Evolutionary conservation across 2,888 invertebrate genomes (phyloP), one percentile per base, ranked within the genome.

Genomic region (Dryobotodes eremita): DNA sequence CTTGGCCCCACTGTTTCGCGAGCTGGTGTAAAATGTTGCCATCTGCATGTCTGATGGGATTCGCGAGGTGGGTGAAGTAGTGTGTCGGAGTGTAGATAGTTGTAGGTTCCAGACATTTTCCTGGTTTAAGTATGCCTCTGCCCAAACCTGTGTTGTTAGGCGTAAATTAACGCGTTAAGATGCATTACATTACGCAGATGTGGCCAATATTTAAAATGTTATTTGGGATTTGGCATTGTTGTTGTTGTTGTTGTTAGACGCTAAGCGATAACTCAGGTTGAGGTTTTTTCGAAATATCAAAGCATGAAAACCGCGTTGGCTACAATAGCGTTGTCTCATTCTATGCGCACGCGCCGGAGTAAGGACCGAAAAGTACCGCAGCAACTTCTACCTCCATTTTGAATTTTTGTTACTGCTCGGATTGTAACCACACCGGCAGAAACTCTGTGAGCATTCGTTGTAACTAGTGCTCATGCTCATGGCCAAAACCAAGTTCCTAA

Each of bases 21-120:
- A 77, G 76, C 50, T 80, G 31, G 62, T 84, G 77, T 69, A 59
- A 77, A 80, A 84, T 74, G 53, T 76, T 75, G 84, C 73, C 31
- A 71, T 85, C 65, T 77, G 75, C 70, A 85, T 79, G 70, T 64
- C 48, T 73, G 53, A 86, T 82, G 61, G 42, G 69, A 57, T 73
- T 55, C 57, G 69, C 70, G n/a, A 66, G 36, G 50, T 57, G 31
- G 48, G 31, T 48, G 59, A 76, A 36, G 17, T 62, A 26, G 10
- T 48, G 20, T 20, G 68, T n/a, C n/a, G n/a, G n/a, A 6, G 17
- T n/a, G 17, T 36, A 36, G 20, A 20, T 48, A 7, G 11, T 26
- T 13, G 20, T 68, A 8, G 57, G 11, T 36, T 55, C n/a, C 57
- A 31, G 23, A 31, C 55, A 36, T 17, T n/a, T 71, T 65, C 23